Percentiles rank a stretch among this genome's conserved stretches.
phyloP scores from a whole-genome alignment of 2,113 vertebrate species.

The Hemichromis elongatus region DNA sequence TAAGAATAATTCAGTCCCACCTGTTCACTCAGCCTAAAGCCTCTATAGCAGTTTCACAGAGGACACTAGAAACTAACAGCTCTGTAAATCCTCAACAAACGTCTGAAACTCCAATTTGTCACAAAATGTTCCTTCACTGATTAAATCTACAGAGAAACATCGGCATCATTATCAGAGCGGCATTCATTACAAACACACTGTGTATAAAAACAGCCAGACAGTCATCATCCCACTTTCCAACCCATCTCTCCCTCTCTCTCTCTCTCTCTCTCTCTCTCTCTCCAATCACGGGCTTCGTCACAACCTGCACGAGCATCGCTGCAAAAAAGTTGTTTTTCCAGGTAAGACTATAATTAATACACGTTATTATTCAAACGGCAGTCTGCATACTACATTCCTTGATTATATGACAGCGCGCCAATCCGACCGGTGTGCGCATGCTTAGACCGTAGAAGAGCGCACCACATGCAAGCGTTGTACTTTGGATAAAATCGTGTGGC shows the following conservation, averaged over 20 bases:
- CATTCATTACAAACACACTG: neutral
- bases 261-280: neutral
- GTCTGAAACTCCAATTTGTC: neutral
- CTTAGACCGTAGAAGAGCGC: neutral
- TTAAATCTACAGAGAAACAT: neutral
- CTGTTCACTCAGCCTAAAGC: neutral
- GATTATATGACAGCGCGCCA: neutral
- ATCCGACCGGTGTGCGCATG: neutral
- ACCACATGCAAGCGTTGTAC: neutral
- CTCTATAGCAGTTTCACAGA: neutral
- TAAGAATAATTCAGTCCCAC: neutral
- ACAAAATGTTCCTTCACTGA: neutral
- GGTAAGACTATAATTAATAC: neutral
- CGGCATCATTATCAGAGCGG: neutral
- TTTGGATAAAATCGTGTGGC: neutral
- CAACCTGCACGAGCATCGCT: neutral
- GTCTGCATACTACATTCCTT: fast-evolving
- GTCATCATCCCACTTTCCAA: neutral
- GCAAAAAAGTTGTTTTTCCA: constrained; percentile 6
- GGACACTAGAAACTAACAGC: too few species aligned
- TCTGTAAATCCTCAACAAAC: neutral
- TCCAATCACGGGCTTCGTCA: neutral
- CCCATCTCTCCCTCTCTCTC: neutral
- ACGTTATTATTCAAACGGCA: neutral
- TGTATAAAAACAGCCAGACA: neutral